Base-by-base conservation (phyloP, 2,888 invertebrate genomes). In the Chrysina gloriosa region DNA sequence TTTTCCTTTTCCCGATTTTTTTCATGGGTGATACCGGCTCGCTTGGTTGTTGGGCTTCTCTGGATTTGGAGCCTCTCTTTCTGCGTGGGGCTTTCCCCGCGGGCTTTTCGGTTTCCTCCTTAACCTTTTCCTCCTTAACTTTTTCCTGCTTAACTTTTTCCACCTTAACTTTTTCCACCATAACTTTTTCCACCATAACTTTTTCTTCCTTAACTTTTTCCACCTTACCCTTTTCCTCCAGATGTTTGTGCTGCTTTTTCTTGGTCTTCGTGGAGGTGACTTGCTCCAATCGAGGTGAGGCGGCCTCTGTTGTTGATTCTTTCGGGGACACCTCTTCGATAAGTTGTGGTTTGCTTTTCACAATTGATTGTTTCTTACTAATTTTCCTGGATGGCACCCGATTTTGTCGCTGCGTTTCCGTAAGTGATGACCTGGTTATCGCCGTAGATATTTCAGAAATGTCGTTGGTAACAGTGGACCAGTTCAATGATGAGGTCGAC, bases 1-100 rank as follows among this genome's bases (percentile, higher is more conserved):
- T 67, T 27, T 48, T 58, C 25, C 36, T 47, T 4, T 31, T 58
- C 3, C 23, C 36, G 7, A n/a, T 23, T 48, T 67, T 67, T 29
- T 58, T 67, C 16, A 50, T 3, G 0, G 34, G 19, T 19, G 48
- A 45, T 5, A 39, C 36, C 14, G 50, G 36, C n/a, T 50, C 50
- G 36, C 9, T n/a, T 5, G 4, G 25, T 29, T 11, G 7, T 2
- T 7, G 3, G 1, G 16, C 23, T 36, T 67, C 52, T 19, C 19
- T 65, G n/a, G 27, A 21, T 23, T 47, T 45, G n/a, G 21, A 23
- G n/a, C 14, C 42, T 11, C 9, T 52, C 21, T 42, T 39, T 27
- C 29, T 65, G 14, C 42, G 52, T 3, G 27, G 25, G 2, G 52
- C 23, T 31, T 19, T 19, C 9, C 19, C 29, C 19, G 9, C 6